phyloP scores from a whole-genome alignment of 2,797 vertebrate genomes.

The Sebastes trivittatus region DNA sequence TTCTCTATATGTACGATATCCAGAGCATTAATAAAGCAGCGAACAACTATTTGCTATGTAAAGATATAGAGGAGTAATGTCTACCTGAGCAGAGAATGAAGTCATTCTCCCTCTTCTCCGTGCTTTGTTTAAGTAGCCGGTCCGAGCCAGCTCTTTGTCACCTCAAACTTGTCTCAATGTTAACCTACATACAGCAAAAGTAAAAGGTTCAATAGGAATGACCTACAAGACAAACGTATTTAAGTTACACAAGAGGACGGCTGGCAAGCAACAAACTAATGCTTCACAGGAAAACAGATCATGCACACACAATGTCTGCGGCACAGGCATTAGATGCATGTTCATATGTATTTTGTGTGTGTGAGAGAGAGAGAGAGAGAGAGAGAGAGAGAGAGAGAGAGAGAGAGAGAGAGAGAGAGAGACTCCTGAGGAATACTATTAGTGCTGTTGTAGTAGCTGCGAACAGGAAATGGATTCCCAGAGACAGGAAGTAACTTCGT shows the following conservation, averaged over 20 bases:
- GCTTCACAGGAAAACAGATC: slow-evolving; percentile 27
- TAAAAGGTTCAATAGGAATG: background rate
- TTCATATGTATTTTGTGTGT: background rate
- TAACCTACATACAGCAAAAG: background rate
- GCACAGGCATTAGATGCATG: background rate
- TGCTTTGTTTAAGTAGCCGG: no score
- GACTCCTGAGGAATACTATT: slow-evolving; percentile 65
- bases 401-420: background rate
- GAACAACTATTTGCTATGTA: background rate
- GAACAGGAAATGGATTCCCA: slow-evolving; percentile 82
- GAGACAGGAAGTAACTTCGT: slow-evolving; percentile 78
- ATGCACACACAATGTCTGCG: slow-evolving; percentile 1
- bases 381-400: background rate
- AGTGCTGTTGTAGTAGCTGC: slow-evolving; percentile 65
- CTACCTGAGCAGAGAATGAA: background rate
- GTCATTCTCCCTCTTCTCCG: background rate
- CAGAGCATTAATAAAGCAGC: background rate
- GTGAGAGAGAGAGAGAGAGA: no score
- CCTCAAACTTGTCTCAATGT: background rate
- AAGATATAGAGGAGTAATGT: background rate
- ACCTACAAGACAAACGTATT: background rate
- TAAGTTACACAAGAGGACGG: slow-evolving; percentile 6
- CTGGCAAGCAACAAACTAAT: slow-evolving; percentile 20
- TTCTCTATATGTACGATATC: background rate
- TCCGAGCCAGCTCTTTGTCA: background rate